A percentile compares a stretch with the other conserved stretches of the same genome.
Evolutionary conservation across 1,140 invertebrate species (phyloP).

Genomic region (Maniola jurtina): DNA sequence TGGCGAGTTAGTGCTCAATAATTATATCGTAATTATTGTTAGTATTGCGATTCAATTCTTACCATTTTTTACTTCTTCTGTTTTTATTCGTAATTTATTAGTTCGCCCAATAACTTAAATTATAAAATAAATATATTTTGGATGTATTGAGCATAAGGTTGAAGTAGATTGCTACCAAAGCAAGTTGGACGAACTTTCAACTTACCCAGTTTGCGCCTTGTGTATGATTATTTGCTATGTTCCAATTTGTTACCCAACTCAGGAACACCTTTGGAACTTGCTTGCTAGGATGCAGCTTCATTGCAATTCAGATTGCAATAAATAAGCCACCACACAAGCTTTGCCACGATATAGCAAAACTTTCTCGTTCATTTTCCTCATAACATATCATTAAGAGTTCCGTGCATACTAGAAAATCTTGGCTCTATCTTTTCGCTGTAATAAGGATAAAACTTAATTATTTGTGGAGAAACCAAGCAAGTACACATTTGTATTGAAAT

Average conservation of each 20-base stretch:
- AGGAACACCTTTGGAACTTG: conserved; percentile 7
- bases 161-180: neutral
- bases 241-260: conserved; percentile 11
- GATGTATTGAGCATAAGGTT: neutral
- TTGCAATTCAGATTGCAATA: conserved; percentile 66
- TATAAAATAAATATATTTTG: neutral
- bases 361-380: conserved; percentile 50
- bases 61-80: too few species aligned
- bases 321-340: conserved; percentile 45
- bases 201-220: neutral
- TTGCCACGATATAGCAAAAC: conserved; percentile 55
- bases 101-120: neutral
- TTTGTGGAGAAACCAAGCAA: neutral
- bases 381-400: conserved; percentile 34
- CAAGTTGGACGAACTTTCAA: conserved; percentile 8
- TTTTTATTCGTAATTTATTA: too few species aligned
- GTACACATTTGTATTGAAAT: neutral
- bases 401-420: conserved; percentile 19
- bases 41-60: too few species aligned
- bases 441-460: conserved; percentile 7
- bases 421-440: neutral
- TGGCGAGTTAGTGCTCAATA: too few species aligned
- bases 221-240: conserved; percentile 5
- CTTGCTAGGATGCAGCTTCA: conserved; percentile 33
- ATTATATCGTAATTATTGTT: too few species aligned